These are phyloP conservation scores for Hydraecia micacea DNA, from an alignment of 2,888 invertebrate genomes.

Conservation along the genomic window DNA sequence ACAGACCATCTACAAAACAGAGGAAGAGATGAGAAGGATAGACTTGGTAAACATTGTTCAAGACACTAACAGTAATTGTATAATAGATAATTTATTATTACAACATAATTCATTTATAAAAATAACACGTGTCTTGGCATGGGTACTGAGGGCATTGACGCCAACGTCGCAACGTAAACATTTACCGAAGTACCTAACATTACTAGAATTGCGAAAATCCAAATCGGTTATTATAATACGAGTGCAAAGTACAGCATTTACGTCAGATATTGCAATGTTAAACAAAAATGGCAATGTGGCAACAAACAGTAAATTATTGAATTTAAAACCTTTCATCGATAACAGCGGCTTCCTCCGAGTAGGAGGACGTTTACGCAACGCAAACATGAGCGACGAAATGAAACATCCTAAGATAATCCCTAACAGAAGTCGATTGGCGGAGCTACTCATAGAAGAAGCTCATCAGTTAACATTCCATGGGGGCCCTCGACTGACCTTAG, in stretches of 20 bases:
- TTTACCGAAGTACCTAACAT: constrained; percentile 5
- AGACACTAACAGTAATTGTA: background rate
- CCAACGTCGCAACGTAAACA: constrained; percentile 7
- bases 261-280: too few relatives aligned
- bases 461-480: constrained; percentile 2
- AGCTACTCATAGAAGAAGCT: constrained; percentile 8
- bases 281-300: background rate
- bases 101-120: constrained; percentile 16
- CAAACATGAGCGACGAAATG: too few relatives aligned
- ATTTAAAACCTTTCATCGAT: too few relatives aligned
- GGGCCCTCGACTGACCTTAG: background rate
- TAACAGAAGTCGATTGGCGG: too few relatives aligned
- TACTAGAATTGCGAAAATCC: too few relatives aligned
- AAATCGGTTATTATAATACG: too few relatives aligned
- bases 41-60: background rate
- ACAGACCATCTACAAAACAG: background rate
- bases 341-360: too few relatives aligned
- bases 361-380: too few relatives aligned
- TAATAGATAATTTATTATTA: constrained; percentile 6
- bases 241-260: too few relatives aligned
- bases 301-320: too few relatives aligned
- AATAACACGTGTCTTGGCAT: constrained; percentile 19
- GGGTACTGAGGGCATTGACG: constrained; percentile 4
- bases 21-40: background rate
- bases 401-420: too few relatives aligned